Base-by-base conservation (phyloP, 2,797 vertebrate species). In the Alca torda region DNA sequence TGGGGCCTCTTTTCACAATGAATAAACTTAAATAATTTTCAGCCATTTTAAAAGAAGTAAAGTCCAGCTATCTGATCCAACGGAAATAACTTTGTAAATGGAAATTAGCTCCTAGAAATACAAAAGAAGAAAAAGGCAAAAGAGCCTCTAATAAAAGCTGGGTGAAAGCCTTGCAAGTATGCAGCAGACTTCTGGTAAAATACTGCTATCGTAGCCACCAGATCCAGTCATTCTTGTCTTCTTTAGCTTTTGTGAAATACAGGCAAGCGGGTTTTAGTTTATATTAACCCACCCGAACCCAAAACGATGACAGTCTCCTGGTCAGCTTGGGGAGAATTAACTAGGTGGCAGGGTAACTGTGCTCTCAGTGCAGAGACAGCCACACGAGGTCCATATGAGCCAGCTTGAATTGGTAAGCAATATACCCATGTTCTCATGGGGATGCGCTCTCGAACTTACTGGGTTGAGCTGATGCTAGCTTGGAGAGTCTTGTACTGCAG, bases 11-110 rank as follows among this genome's bases (percentile, higher is more conserved):
- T 88, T 92, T 85, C 64, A 80, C 60, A 54, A 35, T 64, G 56
- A 95, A 84, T 35, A 86, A 53, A 39, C 24, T 84, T 77, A 93
- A 94, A 89, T 90, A 6, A 48, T 87, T 90, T 89, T 83, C 79
- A 91, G 37, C 23, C 57, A 84, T 86, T 95, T 82, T 54, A 80
- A 90, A 89, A 61, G 19, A 84, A 79, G 57, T 76, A 77, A 96
- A 91, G 54, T 82, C 57, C 80, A 68, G 53, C 41, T 89, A 92
- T 80, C 53, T 80, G 81, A 92, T 87, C 84, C 81, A 89, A 56
- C 19, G 85, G 86, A 96, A 94, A 89, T 85, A 89, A 87, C 64
- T 87, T 54, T 4, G 10, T 67, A 78, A 87, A 89, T 72, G 59
- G 78, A 91, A 95, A 93, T 90, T 48, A 87, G 28, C 9, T 93